Percentiles rank a stretch among this genome's conserved stretches.
These are phyloP conservation scores for Entelurus aequoreus DNA, from an alignment of 2,113 vertebrate species.

Conservation along the genomic window DNA sequence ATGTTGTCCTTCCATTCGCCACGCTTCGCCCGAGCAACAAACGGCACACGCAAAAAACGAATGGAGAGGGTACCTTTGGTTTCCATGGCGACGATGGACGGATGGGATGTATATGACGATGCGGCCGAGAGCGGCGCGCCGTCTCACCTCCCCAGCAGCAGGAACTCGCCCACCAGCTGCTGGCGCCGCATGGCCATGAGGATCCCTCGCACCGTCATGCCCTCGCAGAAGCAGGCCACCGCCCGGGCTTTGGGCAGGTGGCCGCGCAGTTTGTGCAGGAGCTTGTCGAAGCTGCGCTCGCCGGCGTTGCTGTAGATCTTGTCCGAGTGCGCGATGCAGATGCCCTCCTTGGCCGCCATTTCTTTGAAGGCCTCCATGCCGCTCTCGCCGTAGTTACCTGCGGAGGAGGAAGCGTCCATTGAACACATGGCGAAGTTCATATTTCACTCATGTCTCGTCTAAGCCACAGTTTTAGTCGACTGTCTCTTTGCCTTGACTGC, in stretches of 20 bases:
- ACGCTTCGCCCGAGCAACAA: neutral
- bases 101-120: constrained; percentile 34
- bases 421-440: no score
- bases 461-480: no score
- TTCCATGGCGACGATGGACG: constrained; percentile 24
- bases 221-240: constrained; percentile 96
- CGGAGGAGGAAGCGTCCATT: neutral
- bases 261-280: constrained; percentile 85
- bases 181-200: constrained; percentile 94
- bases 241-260: constrained; percentile 94
- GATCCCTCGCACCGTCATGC: constrained; percentile 95
- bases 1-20: neutral
- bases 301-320: constrained; percentile 99
- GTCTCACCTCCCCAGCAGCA: constrained; percentile 92
- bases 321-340: constrained; percentile 97
- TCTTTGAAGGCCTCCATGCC: constrained; percentile 99
- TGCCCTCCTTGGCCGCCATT: constrained; percentile 92
- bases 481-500: no score
- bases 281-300: constrained; percentile 87
- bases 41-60: no score
- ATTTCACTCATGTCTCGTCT: no score
- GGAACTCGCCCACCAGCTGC: constrained; percentile 85
- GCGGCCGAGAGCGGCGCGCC: neutral
- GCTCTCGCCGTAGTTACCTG: constrained; percentile 97
- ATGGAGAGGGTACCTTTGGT: constrained; percentile 37